A percentile compares a stretch with the other conserved stretches of the same genome.
These are phyloP conservation scores for Coronaproctus castanopsis DNA, from an alignment of 2,888 invertebrate genomes.

Conservation along the genomic window DNA sequence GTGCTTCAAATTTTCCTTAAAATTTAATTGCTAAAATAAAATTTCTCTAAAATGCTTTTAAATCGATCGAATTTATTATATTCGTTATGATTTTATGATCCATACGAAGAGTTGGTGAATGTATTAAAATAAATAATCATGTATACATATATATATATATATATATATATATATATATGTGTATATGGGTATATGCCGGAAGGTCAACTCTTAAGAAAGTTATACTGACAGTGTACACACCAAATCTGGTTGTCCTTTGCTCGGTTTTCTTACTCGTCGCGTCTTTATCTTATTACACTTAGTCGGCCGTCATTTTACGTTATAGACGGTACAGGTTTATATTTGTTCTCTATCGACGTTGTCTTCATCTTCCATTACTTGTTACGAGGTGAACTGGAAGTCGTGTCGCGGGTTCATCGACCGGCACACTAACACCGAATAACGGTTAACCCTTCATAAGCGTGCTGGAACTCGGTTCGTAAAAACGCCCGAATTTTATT, in stretches of 20 bases:
- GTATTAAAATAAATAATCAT: not conserved
- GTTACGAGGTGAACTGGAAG: not conserved
- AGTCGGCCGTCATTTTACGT: too few relatives aligned
- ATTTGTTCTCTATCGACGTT: too few relatives aligned
- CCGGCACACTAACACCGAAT: not conserved
- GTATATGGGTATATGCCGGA: too few relatives aligned
- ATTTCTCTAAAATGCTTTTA: not conserved
- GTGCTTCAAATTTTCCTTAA: too few relatives aligned
- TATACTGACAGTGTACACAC: too few relatives aligned
- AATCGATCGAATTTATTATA: too few relatives aligned
- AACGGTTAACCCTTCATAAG: too few relatives aligned
- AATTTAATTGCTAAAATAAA: too few relatives aligned
- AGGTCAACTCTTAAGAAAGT: not conserved
- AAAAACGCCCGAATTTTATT: too few relatives aligned
- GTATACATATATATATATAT: not conserved
- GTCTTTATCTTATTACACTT: too few relatives aligned
- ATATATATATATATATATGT: not conserved
- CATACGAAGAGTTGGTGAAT: not conserved
- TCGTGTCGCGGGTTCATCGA: not conserved
- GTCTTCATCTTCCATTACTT: not conserved
- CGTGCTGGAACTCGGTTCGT: too few relatives aligned
- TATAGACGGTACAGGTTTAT: too few relatives aligned
- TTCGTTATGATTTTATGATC: not conserved
- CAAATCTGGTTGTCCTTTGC: not conserved
- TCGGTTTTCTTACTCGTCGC: not conserved